Evolutionary conservation across 35 echinoderm and acorn worm genomes (phyloP).

Genomic region (Stichopus chloronotus): DNA sequence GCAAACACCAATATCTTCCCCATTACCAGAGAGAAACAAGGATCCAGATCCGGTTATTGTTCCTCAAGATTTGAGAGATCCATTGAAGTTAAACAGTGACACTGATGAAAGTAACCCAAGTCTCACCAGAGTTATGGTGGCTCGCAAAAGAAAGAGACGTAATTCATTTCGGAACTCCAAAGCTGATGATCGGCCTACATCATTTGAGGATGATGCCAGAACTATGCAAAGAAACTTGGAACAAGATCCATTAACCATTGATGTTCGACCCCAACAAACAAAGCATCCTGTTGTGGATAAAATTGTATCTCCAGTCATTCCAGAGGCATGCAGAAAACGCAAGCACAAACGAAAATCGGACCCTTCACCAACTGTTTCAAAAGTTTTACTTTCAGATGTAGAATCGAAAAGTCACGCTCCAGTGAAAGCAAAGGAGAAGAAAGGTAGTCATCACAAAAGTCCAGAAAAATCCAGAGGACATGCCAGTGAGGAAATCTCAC

Average conservation of each 20-base stretch:
- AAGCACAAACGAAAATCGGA: conserved; percentile 86
- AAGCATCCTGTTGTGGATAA: conserved; percentile 74
- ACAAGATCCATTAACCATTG: conserved; percentile 45
- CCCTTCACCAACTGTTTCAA: conserved; percentile 74
- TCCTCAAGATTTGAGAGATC: conserved; percentile 85
- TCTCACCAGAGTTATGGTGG: conserved; percentile 39
- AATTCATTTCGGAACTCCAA: conserved; percentile 49
- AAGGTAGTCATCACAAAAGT: conserved; percentile 49
- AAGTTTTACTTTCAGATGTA: conserved; percentile 68
- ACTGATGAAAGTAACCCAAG: conserved; percentile 59
- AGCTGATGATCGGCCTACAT: conserved; percentile 12
- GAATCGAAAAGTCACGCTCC: conserved; percentile 25
- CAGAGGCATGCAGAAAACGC: conserved; percentile 64
- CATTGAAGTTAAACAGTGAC: conserved; percentile 85
- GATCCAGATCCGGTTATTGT: conserved; percentile 96
- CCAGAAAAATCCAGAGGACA: conserved; percentile 63
- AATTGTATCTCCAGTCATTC: conserved; percentile 97
- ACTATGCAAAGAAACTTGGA: conserved; percentile 25
- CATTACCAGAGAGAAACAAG: conserved; percentile 85
- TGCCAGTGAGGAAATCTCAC: conserved; percentile 55
- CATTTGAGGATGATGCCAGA: conserved; percentile 26
- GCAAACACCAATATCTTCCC: conserved; percentile 81
- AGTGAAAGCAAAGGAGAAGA: conserved; percentile 36
- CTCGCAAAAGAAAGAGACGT: conserved; percentile 53
- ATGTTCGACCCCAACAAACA: conserved; percentile 40